Conservation (phyloP, 2,888 invertebrate species). For the Drosophila longiperda region DNA sequence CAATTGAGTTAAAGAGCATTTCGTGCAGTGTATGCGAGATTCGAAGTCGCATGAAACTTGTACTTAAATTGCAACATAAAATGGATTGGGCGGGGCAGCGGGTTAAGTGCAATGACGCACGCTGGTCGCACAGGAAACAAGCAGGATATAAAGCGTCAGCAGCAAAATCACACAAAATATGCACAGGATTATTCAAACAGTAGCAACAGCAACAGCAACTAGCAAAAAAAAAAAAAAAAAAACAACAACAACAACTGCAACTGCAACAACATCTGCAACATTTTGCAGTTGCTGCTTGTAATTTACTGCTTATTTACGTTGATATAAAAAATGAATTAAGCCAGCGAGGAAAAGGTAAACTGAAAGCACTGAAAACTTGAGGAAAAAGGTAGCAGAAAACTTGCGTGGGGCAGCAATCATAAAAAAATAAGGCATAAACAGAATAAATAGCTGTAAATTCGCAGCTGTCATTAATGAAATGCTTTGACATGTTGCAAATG, state of each 20-base stretch:
- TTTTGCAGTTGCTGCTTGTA: slow-evolving; percentile 58
- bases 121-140: slow-evolving; percentile 19
- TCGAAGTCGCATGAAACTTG: slow-evolving; percentile 31
- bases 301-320: slow-evolving; percentile 79
- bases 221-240: slow-evolving; percentile 9
- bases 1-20: slow-evolving; percentile 7
- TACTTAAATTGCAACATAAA: slow-evolving; percentile 41
- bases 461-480: slow-evolving; percentile 64
- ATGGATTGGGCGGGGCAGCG: not conserved
- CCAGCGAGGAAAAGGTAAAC: slow-evolving; percentile 39
- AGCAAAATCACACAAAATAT: slow-evolving; percentile 40
- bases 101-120: slow-evolving; percentile 30
- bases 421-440: slow-evolving; percentile 59
- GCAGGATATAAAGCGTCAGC: slow-evolving; percentile 40
- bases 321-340: slow-evolving; percentile 76
- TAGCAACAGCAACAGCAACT: slow-evolving; percentile 29
- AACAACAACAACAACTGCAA: slow-evolving; percentile 22
- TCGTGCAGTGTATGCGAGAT: slow-evolving; percentile 18
- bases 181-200: slow-evolving; percentile 40
- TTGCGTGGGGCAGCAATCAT: slow-evolving; percentile 33
- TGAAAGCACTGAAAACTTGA: slow-evolving; percentile 9
- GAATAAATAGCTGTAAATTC: slow-evolving; percentile 33
- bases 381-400: slow-evolving; percentile 16
- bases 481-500: slow-evolving; percentile 71
- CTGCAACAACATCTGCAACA: slow-evolving; percentile 24